phyloP scores from a whole-genome alignment of 2,113 vertebrate species.

The Microtus montanus region DNA sequence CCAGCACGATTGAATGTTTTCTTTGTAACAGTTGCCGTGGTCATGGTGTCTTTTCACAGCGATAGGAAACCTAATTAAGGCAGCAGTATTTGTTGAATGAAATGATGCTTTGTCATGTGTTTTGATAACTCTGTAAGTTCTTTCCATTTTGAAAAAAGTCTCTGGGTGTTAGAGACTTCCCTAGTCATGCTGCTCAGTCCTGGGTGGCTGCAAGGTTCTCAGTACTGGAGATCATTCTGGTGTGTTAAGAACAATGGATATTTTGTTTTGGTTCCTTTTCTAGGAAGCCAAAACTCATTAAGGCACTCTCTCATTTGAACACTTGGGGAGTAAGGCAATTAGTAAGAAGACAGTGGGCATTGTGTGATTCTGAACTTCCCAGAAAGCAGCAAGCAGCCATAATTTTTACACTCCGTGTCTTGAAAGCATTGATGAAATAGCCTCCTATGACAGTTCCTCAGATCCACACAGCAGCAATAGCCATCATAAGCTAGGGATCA shows the following conservation, averaged over 20 bases:
- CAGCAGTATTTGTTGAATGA: neutral
- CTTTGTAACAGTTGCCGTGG: neutral
- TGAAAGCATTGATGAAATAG: slow-evolving; percentile 49
- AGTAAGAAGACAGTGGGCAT: slow-evolving; percentile 60
- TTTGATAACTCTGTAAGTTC: slow-evolving; percentile 7
- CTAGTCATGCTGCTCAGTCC: neutral
- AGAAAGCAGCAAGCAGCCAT: slow-evolving; percentile 20
- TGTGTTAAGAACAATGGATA: slow-evolving; percentile 60
- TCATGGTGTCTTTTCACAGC: neutral
- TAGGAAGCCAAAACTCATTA: slow-evolving; percentile 68
- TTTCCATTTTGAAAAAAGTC: slow-evolving; percentile 19
- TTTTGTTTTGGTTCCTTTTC: slow-evolving; percentile 65
- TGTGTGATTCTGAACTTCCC: slow-evolving; percentile 44
- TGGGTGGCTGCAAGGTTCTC: slow-evolving; percentile 12
- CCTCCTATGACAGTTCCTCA: slow-evolving; percentile 21
- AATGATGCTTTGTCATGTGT: neutral
- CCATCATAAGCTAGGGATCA: neutral
- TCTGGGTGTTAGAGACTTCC: slow-evolving; percentile 19
- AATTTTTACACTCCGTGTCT: slow-evolving; percentile 69
- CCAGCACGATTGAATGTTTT: neutral
- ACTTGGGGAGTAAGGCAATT: slow-evolving; percentile 67
- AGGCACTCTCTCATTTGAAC: slow-evolving; percentile 48
- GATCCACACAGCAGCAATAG: slow-evolving; percentile 21
- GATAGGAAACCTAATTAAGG: neutral
- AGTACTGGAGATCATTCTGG: neutral